phyloP scores from a whole-genome alignment of 2,113 vertebrate species.

The Pteropus alecto region DNA sequence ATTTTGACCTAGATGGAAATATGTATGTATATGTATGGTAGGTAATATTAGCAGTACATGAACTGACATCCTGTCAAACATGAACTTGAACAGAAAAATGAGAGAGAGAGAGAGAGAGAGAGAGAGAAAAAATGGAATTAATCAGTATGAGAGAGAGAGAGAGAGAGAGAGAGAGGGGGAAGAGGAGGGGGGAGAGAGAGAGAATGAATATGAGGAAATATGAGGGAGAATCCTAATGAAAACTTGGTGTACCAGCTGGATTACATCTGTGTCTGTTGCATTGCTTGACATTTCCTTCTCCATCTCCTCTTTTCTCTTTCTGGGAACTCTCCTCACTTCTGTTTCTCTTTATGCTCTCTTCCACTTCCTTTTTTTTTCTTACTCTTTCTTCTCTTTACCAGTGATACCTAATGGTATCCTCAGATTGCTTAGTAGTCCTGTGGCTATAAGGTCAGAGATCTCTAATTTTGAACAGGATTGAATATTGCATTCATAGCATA shows the following conservation, averaged over 20 bases:
- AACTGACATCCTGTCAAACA: neutral
- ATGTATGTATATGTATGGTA: neutral
- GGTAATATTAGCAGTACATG: neutral
- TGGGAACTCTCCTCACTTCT: neutral
- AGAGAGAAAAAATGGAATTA: no score
- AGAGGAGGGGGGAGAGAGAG: neutral
- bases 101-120: neutral
- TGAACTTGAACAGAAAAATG: neutral
- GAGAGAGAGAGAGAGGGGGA: neutral
- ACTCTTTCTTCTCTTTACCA: neutral
- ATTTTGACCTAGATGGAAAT: constrained; percentile 10
- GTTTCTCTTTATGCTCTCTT: neutral
- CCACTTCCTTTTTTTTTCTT: neutral
- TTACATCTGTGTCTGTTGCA: neutral
- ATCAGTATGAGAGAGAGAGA: neutral
- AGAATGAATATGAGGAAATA: neutral
- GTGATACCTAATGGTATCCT: neutral
- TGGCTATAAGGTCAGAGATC: neutral
- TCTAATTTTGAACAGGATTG: neutral
- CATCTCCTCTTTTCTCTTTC: neutral
- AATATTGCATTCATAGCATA: neutral
- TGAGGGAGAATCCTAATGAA: neutral
- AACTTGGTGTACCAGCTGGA: neutral
- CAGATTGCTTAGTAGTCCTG: neutral
- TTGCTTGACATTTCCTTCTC: neutral